Conservation (phyloP, 2,888 invertebrate species). For the Rugalucina vietnamica region DNA sequence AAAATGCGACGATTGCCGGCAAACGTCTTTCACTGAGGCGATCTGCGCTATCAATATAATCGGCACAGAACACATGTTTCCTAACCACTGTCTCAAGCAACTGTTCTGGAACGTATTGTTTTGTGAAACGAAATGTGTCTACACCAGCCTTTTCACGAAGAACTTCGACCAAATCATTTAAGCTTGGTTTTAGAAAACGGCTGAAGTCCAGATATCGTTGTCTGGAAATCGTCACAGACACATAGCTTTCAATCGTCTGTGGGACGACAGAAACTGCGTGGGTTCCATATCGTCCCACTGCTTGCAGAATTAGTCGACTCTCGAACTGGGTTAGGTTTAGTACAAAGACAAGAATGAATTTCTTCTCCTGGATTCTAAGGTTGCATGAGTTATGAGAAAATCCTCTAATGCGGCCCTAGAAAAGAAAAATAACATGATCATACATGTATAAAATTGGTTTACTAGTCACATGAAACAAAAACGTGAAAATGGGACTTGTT, state of each 20-base stretch:
- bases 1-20: constrained; percentile 8
- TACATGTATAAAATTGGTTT: background rate
- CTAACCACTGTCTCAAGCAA: background rate
- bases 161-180: background rate
- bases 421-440: background rate
- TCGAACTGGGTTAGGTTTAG: constrained; percentile 5
- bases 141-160: background rate
- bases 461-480: background rate
- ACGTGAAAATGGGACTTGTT: background rate
- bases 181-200: constrained; percentile 1
- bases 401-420: background rate
- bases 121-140: constrained; percentile 2
- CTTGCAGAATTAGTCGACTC: constrained; percentile 1
- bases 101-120: background rate
- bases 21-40: background rate
- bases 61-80: background rate
- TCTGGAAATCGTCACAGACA: background rate
- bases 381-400: constrained; percentile 3
- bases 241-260: constrained; percentile 14
- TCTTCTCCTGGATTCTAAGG: constrained; percentile 1
- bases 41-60: constrained; percentile 9
- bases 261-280: background rate
- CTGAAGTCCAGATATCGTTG: constrained; percentile 9
- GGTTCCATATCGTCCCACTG: background rate
- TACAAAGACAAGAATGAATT: background rate